These are phyloP conservation scores for Drosophila tropicalis DNA, from an alignment of 1,140 invertebrate genomes.

Conservation along the genomic window DNA sequence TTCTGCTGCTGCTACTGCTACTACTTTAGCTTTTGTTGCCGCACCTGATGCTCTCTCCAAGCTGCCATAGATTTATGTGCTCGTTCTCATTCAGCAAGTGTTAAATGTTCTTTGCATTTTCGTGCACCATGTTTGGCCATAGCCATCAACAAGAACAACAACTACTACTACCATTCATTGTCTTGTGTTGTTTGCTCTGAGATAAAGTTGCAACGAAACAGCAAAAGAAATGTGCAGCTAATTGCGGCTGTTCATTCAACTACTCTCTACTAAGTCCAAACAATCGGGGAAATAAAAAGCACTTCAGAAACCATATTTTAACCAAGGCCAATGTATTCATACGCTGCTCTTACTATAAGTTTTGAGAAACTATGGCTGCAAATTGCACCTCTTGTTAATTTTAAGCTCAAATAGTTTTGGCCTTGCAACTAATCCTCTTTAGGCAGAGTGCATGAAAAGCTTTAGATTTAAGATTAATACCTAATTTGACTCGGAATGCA, in stretches of 20 bases:
- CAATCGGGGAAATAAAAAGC: neutral
- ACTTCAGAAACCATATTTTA: neutral
- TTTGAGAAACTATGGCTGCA: neutral
- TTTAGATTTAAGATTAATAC: no score
- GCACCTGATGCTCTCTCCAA: slow-evolving; percentile 63
- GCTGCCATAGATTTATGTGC: slow-evolving; percentile 68
- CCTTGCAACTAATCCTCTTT: neutral
- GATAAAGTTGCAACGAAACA: slow-evolving; percentile 51
- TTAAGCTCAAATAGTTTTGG: neutral
- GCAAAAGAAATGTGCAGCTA: slow-evolving; percentile 59
- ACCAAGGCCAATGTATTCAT: neutral
- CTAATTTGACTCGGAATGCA: no score
- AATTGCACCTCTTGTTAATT: neutral
- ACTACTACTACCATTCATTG: slow-evolving; percentile 7
- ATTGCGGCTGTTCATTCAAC: slow-evolving; percentile 58
- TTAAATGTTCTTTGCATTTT: slow-evolving; percentile 71
- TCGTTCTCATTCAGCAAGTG: slow-evolving; percentile 71
- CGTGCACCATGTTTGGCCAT: slow-evolving; percentile 41
- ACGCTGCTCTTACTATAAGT: neutral
- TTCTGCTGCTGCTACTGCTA: neutral
- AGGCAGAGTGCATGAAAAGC: no score
- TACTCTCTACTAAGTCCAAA: neutral
- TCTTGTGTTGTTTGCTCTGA: slow-evolving; percentile 37
- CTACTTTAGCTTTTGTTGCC: slow-evolving; percentile 32
- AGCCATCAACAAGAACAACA: neutral